A percentile compares a stretch with the other conserved stretches of the same genome.
Conservation (phyloP, 2,113 vertebrate species). For the Lepisosteus osseus region DNA sequence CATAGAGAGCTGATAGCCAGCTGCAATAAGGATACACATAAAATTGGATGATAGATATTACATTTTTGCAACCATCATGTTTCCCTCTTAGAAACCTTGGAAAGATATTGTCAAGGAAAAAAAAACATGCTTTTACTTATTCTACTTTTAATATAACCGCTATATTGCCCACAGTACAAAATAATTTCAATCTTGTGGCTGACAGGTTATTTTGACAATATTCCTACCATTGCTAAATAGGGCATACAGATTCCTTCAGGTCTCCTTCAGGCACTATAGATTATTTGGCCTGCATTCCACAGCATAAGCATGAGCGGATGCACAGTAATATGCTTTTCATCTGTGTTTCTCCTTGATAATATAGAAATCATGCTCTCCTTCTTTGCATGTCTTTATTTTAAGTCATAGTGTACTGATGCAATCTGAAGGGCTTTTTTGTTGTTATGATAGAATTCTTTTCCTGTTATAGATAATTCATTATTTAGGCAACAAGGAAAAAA, state of each 20-base stretch:
- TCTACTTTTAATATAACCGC: conserved; percentile 10
- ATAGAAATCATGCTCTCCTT: too few species aligned
- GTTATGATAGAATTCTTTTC: background rate
- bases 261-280: conserved; percentile 14
- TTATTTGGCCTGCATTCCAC: background rate
- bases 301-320: too few species aligned
- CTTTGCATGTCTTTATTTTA: too few species aligned
- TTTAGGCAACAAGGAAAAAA: background rate
- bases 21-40: too few species aligned
- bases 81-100: too few species aligned
- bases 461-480: background rate
- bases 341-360: too few species aligned
- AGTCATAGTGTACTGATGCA: background rate
- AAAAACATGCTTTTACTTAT: background rate
- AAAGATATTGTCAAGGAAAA: too few species aligned
- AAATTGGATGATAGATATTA: too few species aligned
- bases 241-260: conserved; percentile 9
- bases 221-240: conserved; percentile 3
- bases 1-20: too few species aligned
- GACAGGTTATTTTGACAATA: background rate
- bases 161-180: background rate
- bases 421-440: background rate
- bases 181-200: conserved; percentile 1
- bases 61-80: too few species aligned
- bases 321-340: too few species aligned